Percentiles rank a stretch among this genome's conserved stretches.
Conservation (phyloP, 2,113 vertebrate genomes). For the Thunnus thynnus region DNA sequence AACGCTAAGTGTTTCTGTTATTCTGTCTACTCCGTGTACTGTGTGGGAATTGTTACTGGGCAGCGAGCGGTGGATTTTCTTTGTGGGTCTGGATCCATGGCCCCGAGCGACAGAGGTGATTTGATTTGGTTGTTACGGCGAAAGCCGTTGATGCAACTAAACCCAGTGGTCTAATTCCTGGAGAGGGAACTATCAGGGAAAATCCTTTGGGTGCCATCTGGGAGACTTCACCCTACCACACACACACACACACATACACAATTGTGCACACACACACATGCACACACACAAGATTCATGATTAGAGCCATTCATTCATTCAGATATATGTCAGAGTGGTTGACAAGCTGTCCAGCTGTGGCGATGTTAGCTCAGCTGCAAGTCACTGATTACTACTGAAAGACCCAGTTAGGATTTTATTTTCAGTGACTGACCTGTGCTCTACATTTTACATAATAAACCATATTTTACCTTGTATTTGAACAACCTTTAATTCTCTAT, state of each 20-base stretch:
- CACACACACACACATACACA: slow-evolving; percentile 44
- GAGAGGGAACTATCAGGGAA: slow-evolving; percentile 75
- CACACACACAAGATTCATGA: slow-evolving; percentile 53
- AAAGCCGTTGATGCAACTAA: slow-evolving; percentile 75
- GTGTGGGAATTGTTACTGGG: neutral
- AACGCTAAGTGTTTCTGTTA: neutral
- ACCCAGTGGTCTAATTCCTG: slow-evolving; percentile 81
- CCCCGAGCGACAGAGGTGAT: slow-evolving; percentile 65
- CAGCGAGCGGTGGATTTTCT: slow-evolving; percentile 8
- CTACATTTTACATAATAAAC: slow-evolving; percentile 11
- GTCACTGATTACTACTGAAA: slow-evolving; percentile 73
- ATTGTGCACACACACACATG: slow-evolving; percentile 17
- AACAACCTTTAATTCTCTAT: neutral
- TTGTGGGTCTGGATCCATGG: slow-evolving; percentile 7
- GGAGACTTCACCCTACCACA: slow-evolving; percentile 63
- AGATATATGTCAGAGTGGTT: slow-evolving; percentile 74
- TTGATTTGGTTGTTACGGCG: slow-evolving; percentile 71
- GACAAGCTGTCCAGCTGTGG: slow-evolving; percentile 80
- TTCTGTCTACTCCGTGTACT: neutral
- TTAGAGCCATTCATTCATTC: slow-evolving; percentile 75
- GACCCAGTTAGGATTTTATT: slow-evolving; percentile 61
- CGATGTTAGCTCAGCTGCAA: slow-evolving; percentile 56
- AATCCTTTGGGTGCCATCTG: slow-evolving; percentile 82
- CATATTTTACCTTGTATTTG: neutral
- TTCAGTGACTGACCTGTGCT: slow-evolving; percentile 51